Evolutionary conservation across 2,888 invertebrate species (phyloP), one percentile per base, ranked within the genome.

Genomic region (Pheosia tremula): DNA sequence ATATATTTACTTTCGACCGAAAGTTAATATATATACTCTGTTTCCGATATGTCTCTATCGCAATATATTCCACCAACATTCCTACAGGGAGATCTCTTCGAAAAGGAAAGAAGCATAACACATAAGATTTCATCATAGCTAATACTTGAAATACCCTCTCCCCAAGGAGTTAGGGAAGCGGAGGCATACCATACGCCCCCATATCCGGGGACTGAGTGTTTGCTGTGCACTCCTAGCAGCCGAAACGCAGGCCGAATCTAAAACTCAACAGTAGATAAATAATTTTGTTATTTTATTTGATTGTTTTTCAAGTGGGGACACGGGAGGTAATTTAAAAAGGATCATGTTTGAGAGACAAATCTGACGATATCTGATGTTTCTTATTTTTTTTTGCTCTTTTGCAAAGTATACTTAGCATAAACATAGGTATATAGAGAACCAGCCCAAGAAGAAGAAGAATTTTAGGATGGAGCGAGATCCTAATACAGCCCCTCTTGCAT

Each of bases 121-220:
- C 53, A 53, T 53, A 53, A 53, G 58, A 61, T 72, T 66, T 63
- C 53, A 59, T 62, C 11, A 62, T 58, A 72, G 65, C 62, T 43
- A 62, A 61, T 60, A 37, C 69, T 72, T 49, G 59, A 55, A 56
- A 69, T 68, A 61, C 56, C 65, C 58, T 50, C 24, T 53, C 53
- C 53, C 53, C 37, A 37, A 53, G 53, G 53, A 53, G 37, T 53
- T 53, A 37, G 37, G 39, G 6, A 67, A 67, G 52, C 53, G 54
- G 69, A 69, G 66, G 69, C 69, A 54, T 58, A 36, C 38, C 49
- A 56, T 60, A 62, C 58, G 62, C 72, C 71, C 61, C 73, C 59
- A 67, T 66, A 57, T 71, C 69, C 64, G 65, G 62, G 74, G 68
- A 61, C 59, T 63, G 60, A 73, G 69, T 81, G 74, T 81, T 80